Evolutionary conservation across 2,888 invertebrate genomes (phyloP).

Genomic region (Steinernema carpocapsae): DNA sequence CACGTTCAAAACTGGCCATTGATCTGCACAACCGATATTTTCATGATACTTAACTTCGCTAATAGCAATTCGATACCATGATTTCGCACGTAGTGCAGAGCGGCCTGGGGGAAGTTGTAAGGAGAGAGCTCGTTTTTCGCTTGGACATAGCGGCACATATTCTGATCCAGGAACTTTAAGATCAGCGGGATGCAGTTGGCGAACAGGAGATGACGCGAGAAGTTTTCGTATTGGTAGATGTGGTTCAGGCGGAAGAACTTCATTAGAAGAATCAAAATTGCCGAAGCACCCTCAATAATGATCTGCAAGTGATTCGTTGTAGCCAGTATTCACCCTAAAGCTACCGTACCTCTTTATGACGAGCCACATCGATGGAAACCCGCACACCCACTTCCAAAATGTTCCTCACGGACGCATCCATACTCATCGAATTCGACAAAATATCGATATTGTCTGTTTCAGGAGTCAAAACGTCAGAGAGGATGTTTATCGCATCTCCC

Average conservation of each 20-base stretch:
- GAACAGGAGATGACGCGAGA: constrained; percentile 97
- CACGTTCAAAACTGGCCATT: constrained; percentile 63
- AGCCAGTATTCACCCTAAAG: no score
- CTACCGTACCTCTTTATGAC: constrained; percentile 78
- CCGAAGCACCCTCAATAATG: constrained; percentile 92
- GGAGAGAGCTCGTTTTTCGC: constrained; percentile 79
- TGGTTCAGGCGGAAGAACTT: constrained; percentile 98
- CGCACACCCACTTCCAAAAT: constrained; percentile 63
- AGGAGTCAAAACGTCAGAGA: constrained; percentile 89
- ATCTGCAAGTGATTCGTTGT: constrained; percentile 74
- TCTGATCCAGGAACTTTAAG: constrained; percentile 97
- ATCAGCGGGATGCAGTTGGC: constrained; percentile 98
- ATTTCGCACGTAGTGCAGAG: constrained; percentile 63
- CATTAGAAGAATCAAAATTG: constrained; percentile 84
- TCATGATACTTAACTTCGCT: background rate
- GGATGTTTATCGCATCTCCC: constrained; percentile 95
- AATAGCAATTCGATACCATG: constrained; percentile 46
- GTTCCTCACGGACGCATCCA: constrained; percentile 54
- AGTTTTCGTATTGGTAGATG: constrained; percentile 97
- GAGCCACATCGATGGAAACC: constrained; percentile 92
- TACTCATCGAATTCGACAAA: constrained; percentile 65
- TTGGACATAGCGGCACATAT: constrained; percentile 90
- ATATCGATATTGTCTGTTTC: constrained; percentile 67
- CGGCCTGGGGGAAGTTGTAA: constrained; percentile 64
- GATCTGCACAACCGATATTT: constrained; percentile 48